Evolutionary conservation across 2,797 vertebrate genomes (phyloP), one percentile per base, ranked within the genome.

Genomic region (Phoxinus dragarum): DNA sequence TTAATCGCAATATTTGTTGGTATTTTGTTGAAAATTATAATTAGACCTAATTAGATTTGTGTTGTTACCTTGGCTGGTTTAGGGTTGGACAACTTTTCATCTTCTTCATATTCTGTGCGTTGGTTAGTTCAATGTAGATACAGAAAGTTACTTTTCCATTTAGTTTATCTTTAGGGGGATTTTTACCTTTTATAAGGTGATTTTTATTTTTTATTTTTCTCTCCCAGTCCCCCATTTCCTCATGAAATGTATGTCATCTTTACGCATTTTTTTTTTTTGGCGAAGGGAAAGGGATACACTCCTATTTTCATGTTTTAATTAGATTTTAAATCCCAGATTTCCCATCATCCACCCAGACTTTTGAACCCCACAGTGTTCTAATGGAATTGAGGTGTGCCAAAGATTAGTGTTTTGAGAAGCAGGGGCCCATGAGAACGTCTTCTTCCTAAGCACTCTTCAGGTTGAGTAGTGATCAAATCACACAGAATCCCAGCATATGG

Each of bases 371-470:
- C n/a, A 52, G 14, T 68, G 21, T 67, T 52, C 6, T 36, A 31
- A 14, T 75, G 21, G n/a, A 83, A 31, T 66, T 6, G 3, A 54
- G 27, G 44, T 84, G 61, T 36, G 16, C 34, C 19, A 17, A 49
- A 83, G 71, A 42, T 83, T 66, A 64, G 49, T 54, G 69, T 27
- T 74, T 74, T 64, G 40, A 82, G 42, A 82, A 44, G 27, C 16
- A 27, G 56, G 23, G 4, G 44, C 54, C 27, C 69, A 73, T 72
- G 54, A 80, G 54, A 31, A 17, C 27, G 4, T n/a, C 56, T 0
- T 79, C 49, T 68, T 80, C 3, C 10, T 75, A 34, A 31, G 75
- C n/a, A 6, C 31, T 12, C 54, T 75, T 59, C 74, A 79, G 68
- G 56, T 56, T 85, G 14, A 82, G n/a, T 75, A 7, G 19, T 68